Evolutionary conservation across 2,888 invertebrate genomes (phyloP).

Genomic region (Hanleya hanleyi): DNA sequence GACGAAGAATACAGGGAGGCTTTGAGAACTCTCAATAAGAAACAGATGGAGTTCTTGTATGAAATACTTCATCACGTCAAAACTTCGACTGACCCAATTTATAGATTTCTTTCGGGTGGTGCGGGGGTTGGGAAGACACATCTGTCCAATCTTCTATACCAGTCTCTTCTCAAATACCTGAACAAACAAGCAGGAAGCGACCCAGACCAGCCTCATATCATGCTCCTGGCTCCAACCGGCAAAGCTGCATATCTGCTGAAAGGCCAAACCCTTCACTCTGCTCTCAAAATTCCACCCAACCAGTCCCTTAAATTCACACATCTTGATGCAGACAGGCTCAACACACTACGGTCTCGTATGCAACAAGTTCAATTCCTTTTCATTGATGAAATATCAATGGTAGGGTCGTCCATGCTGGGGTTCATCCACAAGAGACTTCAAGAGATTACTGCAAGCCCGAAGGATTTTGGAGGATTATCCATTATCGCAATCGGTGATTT

Average conservation of each 20-base stretch:
- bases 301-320: not conserved
- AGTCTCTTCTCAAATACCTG: not conserved
- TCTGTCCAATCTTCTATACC: not conserved
- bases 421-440: slow-evolving; percentile 11
- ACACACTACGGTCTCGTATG: not conserved
- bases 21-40: too few relatives aligned
- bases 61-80: too few relatives aligned
- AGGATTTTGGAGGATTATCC: not conserved
- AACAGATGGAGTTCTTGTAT: too few relatives aligned
- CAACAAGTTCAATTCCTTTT: not conserved
- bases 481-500: not conserved
- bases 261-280: slow-evolving; percentile 9
- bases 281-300: not conserved
- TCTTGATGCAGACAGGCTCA: not conserved
- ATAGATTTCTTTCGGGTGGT: not conserved
- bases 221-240: slow-evolving; percentile 9
- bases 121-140: slow-evolving; percentile 12
- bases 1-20: too few relatives aligned
- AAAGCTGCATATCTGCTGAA: slow-evolving; percentile 8
- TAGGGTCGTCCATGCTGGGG: not conserved
- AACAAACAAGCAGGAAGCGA: slow-evolving; percentile 1
- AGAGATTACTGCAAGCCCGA: not conserved
- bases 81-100: too few relatives aligned
- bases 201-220: not conserved
- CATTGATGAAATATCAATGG: slow-evolving; percentile 14